Base-by-base conservation (phyloP, 2,888 invertebrate genomes). In the Sialis lutaria region DNA sequence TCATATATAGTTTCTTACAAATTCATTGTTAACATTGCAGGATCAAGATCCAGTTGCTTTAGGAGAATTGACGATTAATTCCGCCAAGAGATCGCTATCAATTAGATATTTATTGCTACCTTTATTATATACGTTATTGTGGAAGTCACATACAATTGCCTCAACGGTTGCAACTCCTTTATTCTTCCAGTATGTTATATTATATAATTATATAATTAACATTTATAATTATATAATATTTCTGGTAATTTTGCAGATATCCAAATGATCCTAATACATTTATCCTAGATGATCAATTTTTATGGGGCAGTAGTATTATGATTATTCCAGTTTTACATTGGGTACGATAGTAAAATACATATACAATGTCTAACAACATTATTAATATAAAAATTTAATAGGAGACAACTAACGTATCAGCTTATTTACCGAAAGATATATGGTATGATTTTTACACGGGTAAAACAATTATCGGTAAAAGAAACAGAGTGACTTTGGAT, bases 31-130 rank as follows among this genome's bases (percentile, higher is more conserved):
- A 22, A 22, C 4, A 35, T 48, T 55, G 46, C 51, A 83, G 83
- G 79, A 82, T 40, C 90, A 91, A 72, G 90, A 91, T 70, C 90
- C 91, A 0, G 89, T 75, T 4, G 74, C 78, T 10, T 65, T 87
- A 59, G 85, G 86, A 1, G 65, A 72, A 1, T 69, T 67, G 41
- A 83, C 86, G 12, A 73, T 79, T 8, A 60, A 62, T 6, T 82
- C 86, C 0, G 75, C 82, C 0, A 71, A 69, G 49, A 65, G 67
- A 34, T 79, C 85, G 0, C 66, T 86, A 1, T 62, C 64, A 1
- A 69, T 74, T 40, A 74, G 88, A 33, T 90, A 90, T 64, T 64
- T 71, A 3, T 64, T 89, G 7, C 64, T 89, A 46, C 88, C 89
- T 0, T 82, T 85, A 59, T 72, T 88, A 53, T 90, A 89, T 65